Base-by-base conservation (phyloP, 2,888 invertebrate species). In the Ferdinandea cuprea region DNA sequence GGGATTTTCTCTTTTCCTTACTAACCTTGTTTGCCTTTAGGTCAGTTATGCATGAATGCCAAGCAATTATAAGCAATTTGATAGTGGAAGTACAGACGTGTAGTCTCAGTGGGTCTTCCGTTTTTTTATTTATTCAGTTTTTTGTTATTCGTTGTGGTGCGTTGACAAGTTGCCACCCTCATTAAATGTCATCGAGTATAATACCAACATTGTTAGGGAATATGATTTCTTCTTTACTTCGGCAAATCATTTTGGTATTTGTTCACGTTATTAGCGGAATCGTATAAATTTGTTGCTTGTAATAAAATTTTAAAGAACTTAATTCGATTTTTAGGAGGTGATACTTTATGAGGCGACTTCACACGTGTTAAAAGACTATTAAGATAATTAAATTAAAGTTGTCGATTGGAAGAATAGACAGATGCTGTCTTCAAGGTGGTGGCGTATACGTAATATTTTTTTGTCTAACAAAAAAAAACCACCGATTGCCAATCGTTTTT, bases 21-120 rank as follows among this genome's bases (percentile, higher is more conserved):
- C n/a, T n/a, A n/a, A n/a, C n/a, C n/a, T n/a, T n/a, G 48, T 63
- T 63, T 63, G 63, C 63, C 13, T 25, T 37, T n/a, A 48, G 48
- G 48, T 11, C 19, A 35, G 48, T 48, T 37, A 25, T 15, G 35
- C 37, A 21, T 63, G 35, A 63, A 37, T 63, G 63, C 32, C 21
- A 9, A n/a, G n/a, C n/a, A 35, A 21, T 42, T 61, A 46, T 46
- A n/a, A 17, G 32, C 30, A 42, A 17, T 17, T 42, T 42, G 40
- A 19, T 44, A 1, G 2, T 15, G 42, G 13, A 28, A 28, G 15
- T 15, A 28, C 0, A 25, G 11, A 28, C 13, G n/a, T n/a, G n/a
- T n/a, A n/a, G n/a, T n/a, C n/a, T n/a, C n/a, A n/a, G n/a, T n/a
- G n/a, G n/a, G n/a, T n/a, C n/a, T n/a, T n/a, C n/a, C n/a, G n/a